Evolutionary conservation across 2,888 invertebrate species (phyloP), one percentile per base, ranked within the genome.

Genomic region (Agrilus cyanescens): DNA sequence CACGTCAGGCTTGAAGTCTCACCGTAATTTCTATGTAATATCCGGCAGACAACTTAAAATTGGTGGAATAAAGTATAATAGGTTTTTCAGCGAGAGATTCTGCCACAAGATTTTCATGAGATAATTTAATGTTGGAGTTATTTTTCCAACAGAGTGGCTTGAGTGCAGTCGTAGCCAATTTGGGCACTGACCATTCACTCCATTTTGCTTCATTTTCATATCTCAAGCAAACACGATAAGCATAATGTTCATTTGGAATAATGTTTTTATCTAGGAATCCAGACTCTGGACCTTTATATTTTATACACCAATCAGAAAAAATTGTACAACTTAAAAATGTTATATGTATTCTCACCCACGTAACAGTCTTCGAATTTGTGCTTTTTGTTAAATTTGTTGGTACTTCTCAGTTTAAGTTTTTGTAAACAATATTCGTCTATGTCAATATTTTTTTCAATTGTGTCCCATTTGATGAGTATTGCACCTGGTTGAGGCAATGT

Each of bases 11-110:
- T 25, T 25, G 10, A 35, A 13, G 30, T 49, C 58, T 59, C 56
- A 75, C 70, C 44, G 67, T 70, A 56, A 76, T 72, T 51, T 73
- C 71, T 41, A 75, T 63, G 5, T 70, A 67, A 51, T 72, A 67
- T 38, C 72, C 71, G 12, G 70, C 62, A 32, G 61, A 58, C 51
- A 73, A 69, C 50, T 71, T 69, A 4, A 67, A 59, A 14, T 60
- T 60, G 43, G 63, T 61, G 2, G 74, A 74, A 46, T 67, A 69
- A 20, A 74, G 49, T 20, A 72, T 62, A 16, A 62, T 60, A 43
- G 62, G 43, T 38, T 53, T 45, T 50, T 61, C 51, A 12, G 57
- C 56, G 10, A 58, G 52, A 46, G 72, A 65, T 18, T 63, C 65
- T 3, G 70, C 72, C 40, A 71, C 68, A 57, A 65, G 71, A 45